Base-by-base conservation (phyloP, 2,113 vertebrate genomes). In the Notiomystis cincta region DNA sequence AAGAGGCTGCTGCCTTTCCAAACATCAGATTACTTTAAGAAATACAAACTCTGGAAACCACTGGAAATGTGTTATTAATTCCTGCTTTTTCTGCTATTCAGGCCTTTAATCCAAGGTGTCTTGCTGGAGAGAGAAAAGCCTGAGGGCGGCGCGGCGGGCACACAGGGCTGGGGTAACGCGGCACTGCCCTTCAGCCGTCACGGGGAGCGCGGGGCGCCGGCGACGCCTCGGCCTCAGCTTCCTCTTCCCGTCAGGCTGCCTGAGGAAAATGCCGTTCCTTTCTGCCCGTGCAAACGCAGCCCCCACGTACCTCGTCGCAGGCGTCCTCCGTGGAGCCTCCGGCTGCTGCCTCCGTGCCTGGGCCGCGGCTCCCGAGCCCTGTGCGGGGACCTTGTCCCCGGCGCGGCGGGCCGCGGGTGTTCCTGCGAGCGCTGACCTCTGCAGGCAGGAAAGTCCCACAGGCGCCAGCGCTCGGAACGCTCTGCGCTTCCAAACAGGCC, bases 401-500 rank as follows among this genome's bases (percentile, higher is more conserved):
- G 2, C 3, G 20, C 42, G 7, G 53, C 48, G 25, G 2, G 9
- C 57, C 3, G 25, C 3, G 84, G 60, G 6, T 24, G 89, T 11
- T 79, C 45, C 65, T 19, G 92, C 44, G 28, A 24, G 72, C 78
- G 60, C 90, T 31, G 82, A 51, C 73, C 70, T 31, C 90, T 82
- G 65, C 87, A 13, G 75, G 85, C 61, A 2, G 73, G 58, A 47
- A 35, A 31, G 4, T 2, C 45, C 44, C 28, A 0, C 30, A 3
- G 82, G n/a, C 47, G 6, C 23, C 51, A 1, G 40, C 5, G 48
- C 48, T 2, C 1, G 2, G 9, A 8, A 19, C 10, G 30, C 58
- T 45, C 72, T 2, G 47, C 6, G 0, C 13, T 24, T 10, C 2
- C 1, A 1, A 28, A 7, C 9, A 3, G 0, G 19, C 5, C 6